phyloP scores from a whole-genome alignment of 2,113 vertebrate species.

The Chroicocephalus ridibundus region DNA sequence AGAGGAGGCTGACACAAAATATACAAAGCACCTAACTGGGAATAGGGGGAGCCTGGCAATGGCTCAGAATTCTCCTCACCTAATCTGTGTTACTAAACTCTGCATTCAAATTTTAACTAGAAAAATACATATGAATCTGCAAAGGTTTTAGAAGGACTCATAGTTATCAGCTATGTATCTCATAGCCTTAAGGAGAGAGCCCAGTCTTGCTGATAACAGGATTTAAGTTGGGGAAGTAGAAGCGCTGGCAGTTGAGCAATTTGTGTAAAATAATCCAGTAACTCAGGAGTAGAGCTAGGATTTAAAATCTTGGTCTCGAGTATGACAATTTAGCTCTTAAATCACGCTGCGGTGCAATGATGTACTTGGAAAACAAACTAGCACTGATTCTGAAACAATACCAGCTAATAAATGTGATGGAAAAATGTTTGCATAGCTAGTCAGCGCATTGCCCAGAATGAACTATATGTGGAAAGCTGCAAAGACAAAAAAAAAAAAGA shows the following conservation, averaged over 20 bases:
- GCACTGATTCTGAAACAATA: constrained; percentile 39
- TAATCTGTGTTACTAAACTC: background rate
- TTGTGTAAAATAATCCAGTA: background rate
- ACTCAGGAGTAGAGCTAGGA: background rate
- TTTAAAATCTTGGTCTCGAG: background rate
- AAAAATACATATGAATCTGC: background rate
- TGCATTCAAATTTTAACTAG: background rate
- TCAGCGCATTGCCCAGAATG: background rate
- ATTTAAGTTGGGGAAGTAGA: background rate
- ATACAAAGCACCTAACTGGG: background rate
- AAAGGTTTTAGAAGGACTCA: background rate
- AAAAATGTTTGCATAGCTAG: background rate
- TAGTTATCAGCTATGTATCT: background rate
- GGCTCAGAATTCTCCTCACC: background rate
- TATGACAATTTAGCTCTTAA: background rate
- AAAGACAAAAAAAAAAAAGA: background rate
- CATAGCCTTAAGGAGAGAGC: background rate
- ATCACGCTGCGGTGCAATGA: background rate
- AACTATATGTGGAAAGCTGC: background rate
- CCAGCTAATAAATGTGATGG: background rate
- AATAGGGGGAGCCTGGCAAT: background rate
- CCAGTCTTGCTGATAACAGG: background rate
- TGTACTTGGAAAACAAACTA: constrained; percentile 17
- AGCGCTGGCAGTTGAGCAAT: background rate
- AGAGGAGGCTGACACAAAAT: background rate